A percentile compares a stretch with the other conserved stretches of the same genome.
These are phyloP conservation scores for Caracal caracal DNA, from an alignment of 2,113 vertebrate species.

Conservation along the genomic window DNA sequence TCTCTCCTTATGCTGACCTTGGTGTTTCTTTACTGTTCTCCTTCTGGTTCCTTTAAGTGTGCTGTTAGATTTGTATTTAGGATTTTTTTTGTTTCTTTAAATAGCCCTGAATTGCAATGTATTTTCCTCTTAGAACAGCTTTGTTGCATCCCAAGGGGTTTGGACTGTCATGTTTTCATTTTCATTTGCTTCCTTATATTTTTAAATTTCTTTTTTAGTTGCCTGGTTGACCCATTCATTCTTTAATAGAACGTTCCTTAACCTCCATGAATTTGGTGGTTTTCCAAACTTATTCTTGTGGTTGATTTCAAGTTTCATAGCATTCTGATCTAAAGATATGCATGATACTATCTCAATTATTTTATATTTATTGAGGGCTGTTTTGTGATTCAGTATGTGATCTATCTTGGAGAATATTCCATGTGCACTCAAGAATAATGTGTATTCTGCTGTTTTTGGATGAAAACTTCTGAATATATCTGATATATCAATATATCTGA, in stretches of 20 bases:
- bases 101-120: too few relatives aligned
- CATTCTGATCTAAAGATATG: background rate
- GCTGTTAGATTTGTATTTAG: too few relatives aligned
- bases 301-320: background rate
- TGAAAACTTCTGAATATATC: background rate
- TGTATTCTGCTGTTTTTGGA: background rate
- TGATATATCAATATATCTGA: background rate
- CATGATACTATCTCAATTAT: background rate
- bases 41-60: too few relatives aligned
- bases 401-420: too few relatives aligned
- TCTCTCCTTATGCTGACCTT: too few relatives aligned
- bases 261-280: background rate
- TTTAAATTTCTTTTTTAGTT: background rate
- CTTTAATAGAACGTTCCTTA: background rate
- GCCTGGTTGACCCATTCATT: background rate
- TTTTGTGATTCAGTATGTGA: too few relatives aligned
- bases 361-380: background rate
- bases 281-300: background rate
- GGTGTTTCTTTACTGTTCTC: too few relatives aligned
- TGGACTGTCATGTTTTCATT: background rate
- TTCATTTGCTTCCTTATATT: background rate
- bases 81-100: too few relatives aligned
- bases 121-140: too few relatives aligned
- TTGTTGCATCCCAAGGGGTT: too few relatives aligned
- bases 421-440: too few relatives aligned